Conservation (phyloP, 2,888 invertebrate genomes). For the Luperina testacea region DNA sequence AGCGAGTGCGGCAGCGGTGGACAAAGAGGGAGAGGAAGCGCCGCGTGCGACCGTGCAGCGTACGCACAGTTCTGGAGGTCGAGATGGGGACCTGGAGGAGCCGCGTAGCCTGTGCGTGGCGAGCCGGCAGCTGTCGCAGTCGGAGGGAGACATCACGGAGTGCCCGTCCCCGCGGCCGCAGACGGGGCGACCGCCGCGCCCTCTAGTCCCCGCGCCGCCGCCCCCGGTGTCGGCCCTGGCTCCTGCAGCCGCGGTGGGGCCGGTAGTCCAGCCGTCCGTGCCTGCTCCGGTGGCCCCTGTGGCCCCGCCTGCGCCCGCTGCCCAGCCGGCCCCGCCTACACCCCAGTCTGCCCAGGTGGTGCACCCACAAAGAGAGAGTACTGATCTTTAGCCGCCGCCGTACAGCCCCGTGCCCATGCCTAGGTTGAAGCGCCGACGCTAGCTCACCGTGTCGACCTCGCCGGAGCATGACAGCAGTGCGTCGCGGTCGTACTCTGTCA, state of each 20-base stretch:
- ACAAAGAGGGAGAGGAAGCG: conserved; percentile 72
- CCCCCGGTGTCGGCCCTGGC: conserved; percentile 64
- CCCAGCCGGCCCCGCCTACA: conserved; percentile 57
- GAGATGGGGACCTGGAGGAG: conserved; percentile 85
- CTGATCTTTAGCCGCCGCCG: conserved; percentile 79
- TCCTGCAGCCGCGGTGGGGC: conserved; percentile 57
- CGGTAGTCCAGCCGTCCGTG: conserved; percentile 48
- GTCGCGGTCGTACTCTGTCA: conserved; percentile 36
- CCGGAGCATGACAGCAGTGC: not conserved
- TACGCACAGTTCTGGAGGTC: conserved; percentile 86
- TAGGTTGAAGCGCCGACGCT: conserved; percentile 60
- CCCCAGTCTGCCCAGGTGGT: conserved; percentile 26
- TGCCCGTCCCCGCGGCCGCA: conserved; percentile 82
- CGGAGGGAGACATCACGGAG: conserved; percentile 91
- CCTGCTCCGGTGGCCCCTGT: conserved; percentile 34
- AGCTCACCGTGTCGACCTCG: conserved; percentile 16
- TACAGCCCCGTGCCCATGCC: conserved; percentile 65
- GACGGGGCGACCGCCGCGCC: conserved; percentile 78
- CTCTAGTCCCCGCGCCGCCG: conserved; percentile 82
- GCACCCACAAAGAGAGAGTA: conserved; percentile 73
- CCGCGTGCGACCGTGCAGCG: conserved; percentile 83
- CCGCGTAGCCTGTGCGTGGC: conserved; percentile 80
- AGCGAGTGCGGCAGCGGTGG: conserved; percentile 50
- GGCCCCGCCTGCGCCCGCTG: conserved; percentile 41
- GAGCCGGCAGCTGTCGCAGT: conserved; percentile 88